These are phyloP conservation scores for Heliothis virescens DNA, from an alignment of 1,140 invertebrate species.

Conservation along the genomic window DNA sequence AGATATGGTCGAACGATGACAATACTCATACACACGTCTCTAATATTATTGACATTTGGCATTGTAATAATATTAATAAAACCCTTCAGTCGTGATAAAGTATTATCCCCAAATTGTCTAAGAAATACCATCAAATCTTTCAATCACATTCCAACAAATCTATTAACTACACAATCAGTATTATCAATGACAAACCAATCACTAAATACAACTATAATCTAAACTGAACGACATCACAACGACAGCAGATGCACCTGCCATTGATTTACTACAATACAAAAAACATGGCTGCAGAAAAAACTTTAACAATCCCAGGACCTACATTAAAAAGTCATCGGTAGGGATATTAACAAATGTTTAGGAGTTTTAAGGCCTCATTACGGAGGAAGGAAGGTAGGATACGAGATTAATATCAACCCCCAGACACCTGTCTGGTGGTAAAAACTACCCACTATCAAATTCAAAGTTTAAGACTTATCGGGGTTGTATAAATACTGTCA, in stretches of 20 bases:
- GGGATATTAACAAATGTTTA: slow-evolving; percentile 76
- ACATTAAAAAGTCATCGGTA: slow-evolving; percentile 73
- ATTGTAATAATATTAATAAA: too few species aligned
- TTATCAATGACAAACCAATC: not conserved
- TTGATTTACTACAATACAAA: slow-evolving; percentile 42
- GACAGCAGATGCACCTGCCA: slow-evolving; percentile 48
- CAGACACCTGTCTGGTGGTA: slow-evolving; percentile 65
- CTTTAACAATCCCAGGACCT: slow-evolving; percentile 33
- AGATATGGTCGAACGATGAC: too few species aligned
- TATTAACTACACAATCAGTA: too few species aligned
- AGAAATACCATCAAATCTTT: too few species aligned
- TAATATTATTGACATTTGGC: too few species aligned
- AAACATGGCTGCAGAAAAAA: slow-evolving; percentile 55
- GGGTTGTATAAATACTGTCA: too few species aligned
- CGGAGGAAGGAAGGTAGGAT: slow-evolving; percentile 52
- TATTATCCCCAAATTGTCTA: too few species aligned
- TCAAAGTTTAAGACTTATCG: not conserved
- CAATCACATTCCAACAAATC: too few species aligned
- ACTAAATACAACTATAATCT: slow-evolving; percentile 15
- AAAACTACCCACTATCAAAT: slow-evolving; percentile 28
- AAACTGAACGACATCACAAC: slow-evolving; percentile 54
- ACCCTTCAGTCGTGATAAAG: too few species aligned
- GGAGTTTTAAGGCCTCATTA: slow-evolving; percentile 68
- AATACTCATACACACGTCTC: too few species aligned
- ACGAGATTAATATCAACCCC: slow-evolving; percentile 45